phyloP scores from a whole-genome alignment of 2,797 vertebrate genomes.

The Rousettus madagascariensis region DNA sequence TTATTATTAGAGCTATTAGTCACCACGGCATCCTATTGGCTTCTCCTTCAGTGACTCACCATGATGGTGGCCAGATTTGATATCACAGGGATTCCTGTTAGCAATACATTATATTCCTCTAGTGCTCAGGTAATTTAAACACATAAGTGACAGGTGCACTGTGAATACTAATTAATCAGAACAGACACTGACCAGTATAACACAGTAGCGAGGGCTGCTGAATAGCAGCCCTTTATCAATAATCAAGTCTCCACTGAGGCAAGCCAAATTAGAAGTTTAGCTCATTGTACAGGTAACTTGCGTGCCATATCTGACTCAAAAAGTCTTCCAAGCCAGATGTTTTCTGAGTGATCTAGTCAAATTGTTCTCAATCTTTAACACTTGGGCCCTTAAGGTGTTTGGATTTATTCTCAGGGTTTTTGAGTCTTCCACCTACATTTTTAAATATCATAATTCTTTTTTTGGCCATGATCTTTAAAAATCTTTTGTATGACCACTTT shows the following conservation, averaged over 20 bases:
- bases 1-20: not conserved
- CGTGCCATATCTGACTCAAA: not conserved
- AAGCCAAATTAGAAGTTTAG: not conserved
- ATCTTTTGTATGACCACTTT: not conserved
- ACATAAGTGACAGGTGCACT: not conserved
- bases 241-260: not conserved
- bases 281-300: not conserved
- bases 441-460: not conserved
- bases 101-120: not conserved
- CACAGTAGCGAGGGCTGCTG: not conserved
- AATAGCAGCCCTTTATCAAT: not conserved
- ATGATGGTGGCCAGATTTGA: not conserved
- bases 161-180: not conserved
- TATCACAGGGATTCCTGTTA: not conserved
- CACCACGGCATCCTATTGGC: not conserved
- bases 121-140: not conserved
- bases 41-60: not conserved
- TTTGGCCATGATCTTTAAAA: not conserved
- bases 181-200: not conserved
- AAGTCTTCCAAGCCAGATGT: not conserved
- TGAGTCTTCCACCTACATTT: not conserved
- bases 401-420: not conserved
- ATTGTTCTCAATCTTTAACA: not conserved
- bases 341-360: not conserved
- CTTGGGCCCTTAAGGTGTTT: not conserved